These are phyloP conservation scores for Ophioninae sp. DNA, from an alignment of 2,888 invertebrate species.

Conservation along the genomic window DNA sequence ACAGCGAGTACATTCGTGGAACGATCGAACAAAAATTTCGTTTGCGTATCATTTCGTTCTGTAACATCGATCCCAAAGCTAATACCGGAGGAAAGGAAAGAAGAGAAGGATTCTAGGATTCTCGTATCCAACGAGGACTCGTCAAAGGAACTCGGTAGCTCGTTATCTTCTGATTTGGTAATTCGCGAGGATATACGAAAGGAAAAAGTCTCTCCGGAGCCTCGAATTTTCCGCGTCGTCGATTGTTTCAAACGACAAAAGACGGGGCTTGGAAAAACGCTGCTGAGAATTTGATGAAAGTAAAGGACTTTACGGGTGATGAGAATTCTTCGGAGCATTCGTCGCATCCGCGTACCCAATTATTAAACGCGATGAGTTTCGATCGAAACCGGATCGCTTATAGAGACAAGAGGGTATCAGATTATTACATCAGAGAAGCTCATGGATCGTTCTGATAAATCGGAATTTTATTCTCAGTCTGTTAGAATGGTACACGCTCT, in stretches of 20 bases:
- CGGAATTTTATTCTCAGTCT: not conserved
- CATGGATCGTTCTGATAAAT: not conserved
- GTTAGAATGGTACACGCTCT: not conserved
- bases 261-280: not conserved
- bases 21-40: conserved; percentile 34
- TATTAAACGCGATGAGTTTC: conserved; percentile 18
- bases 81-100: conserved; percentile 7
- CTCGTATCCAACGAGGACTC: conserved; percentile 39
- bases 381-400: not conserved
- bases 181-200: conserved; percentile 56
- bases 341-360: not conserved
- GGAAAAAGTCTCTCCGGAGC: conserved; percentile 31
- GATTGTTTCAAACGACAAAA: conserved; percentile 45
- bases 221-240: conserved; percentile 67
- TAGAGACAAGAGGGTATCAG: not conserved
- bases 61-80: not conserved
- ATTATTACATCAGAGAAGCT: not conserved
- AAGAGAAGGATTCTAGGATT: conserved; percentile 22
- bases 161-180: conserved; percentile 71
- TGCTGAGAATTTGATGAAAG: not conserved
- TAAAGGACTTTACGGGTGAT: conserved; percentile 1
- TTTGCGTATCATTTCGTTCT: not conserved
- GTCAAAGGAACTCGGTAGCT: conserved; percentile 64
- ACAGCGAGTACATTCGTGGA: conserved; percentile 8
- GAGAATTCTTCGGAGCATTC: not conserved